phyloP scores from a whole-genome alignment of 2,888 invertebrate genomes.

The Pachydiplax longipennis region DNA sequence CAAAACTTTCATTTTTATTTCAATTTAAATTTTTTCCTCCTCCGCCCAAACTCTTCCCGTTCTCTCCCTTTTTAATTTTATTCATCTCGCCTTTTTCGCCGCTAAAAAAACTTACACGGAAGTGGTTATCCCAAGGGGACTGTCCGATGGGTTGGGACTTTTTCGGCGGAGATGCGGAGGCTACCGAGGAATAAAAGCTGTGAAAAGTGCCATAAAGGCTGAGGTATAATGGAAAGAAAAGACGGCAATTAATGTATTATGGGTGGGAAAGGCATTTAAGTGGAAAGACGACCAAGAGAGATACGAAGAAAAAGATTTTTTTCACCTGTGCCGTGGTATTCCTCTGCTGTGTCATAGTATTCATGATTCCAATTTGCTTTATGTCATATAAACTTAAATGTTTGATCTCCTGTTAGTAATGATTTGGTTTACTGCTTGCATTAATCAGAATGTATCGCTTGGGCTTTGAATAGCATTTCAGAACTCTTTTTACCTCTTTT shows the following conservation, averaged over 20 bases:
- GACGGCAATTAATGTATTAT: not conserved
- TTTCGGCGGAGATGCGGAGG: not conserved
- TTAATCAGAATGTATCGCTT: too few relatives aligned
- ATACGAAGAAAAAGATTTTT: not conserved
- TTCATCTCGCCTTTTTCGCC: not conserved
- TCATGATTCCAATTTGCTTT: too few relatives aligned
- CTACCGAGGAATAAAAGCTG: not conserved
- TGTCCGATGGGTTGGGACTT: not conserved
- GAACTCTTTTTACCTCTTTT: too few relatives aligned
- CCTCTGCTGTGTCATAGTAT: too few relatives aligned
- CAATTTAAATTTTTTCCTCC: not conserved
- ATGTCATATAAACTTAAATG: too few relatives aligned
- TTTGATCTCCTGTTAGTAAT: too few relatives aligned
- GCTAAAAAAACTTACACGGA: not conserved
- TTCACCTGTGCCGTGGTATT: not conserved
- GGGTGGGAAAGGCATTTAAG: not conserved
- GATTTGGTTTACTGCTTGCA: too few relatives aligned
- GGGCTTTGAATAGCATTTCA: too few relatives aligned
- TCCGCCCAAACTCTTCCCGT: not conserved
- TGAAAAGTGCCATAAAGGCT: not conserved
- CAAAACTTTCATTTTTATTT: not conserved
- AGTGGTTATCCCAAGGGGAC: not conserved
- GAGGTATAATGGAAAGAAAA: not conserved
- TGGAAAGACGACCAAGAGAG: not conserved
- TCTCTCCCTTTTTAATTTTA: not conserved